A percentile compares a stretch with the other conserved stretches of the same genome.
phyloP scores from a whole-genome alignment of 2,888 invertebrate species.

The Carabus problematicus region DNA sequence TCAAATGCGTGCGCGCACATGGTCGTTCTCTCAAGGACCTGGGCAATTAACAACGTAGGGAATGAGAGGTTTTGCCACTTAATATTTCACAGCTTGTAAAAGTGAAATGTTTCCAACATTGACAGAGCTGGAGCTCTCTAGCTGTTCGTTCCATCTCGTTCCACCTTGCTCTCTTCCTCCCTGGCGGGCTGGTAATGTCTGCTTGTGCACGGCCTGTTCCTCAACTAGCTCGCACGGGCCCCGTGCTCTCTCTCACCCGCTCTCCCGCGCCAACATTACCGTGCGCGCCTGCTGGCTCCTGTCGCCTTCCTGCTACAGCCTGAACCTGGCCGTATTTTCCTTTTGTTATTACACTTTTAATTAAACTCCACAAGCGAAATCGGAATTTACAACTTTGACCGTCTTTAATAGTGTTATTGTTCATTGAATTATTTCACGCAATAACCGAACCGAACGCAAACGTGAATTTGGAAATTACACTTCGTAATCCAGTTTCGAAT shows the following conservation, averaged over 20 bases:
- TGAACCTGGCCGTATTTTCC: conserved; percentile 22
- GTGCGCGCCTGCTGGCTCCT: too few relatives aligned
- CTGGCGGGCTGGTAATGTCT: not conserved
- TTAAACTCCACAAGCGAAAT: conserved; percentile 25
- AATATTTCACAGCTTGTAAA: conserved; percentile 36
- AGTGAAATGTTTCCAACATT: conserved; percentile 32
- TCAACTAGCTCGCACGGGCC: not conserved
- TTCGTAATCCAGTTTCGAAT: too few relatives aligned
- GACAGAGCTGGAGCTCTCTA: not conserved
- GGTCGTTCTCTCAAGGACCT: not conserved
- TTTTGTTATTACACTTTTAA: conserved; percentile 36
- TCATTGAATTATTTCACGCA: conserved; percentile 1
- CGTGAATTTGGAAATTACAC: too few relatives aligned
- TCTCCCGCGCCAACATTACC: not conserved
- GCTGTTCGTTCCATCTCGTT: too few relatives aligned
- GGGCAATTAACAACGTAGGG: conserved; percentile 28
- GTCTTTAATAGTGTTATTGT: conserved; percentile 22
- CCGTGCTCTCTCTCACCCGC: conserved; percentile 1
- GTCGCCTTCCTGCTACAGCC: conserved; percentile 4
- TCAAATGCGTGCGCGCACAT: conserved; percentile 7
- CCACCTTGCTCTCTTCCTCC: too few relatives aligned
- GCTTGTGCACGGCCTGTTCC: not conserved
- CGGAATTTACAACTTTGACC: conserved; percentile 19
- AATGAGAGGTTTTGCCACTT: conserved; percentile 29
- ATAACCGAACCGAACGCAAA: too few relatives aligned